Conservation (phyloP, 2,888 invertebrate species). For the Griposia aprilina region DNA sequence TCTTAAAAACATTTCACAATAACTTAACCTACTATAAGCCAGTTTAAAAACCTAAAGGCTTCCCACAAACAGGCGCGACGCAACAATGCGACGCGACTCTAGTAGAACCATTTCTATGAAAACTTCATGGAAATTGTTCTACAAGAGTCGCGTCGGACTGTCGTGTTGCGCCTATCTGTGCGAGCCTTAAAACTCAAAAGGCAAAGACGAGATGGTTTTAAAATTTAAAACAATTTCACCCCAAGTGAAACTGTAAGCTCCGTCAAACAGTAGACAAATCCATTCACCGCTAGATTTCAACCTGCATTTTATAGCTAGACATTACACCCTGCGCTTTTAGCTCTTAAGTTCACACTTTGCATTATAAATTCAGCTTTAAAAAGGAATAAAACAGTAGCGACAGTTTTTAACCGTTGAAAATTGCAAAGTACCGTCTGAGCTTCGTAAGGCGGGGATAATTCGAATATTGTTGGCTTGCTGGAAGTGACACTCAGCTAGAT, state of each 20-base stretch:
- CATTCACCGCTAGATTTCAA: constrained; percentile 36
- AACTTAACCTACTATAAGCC: background rate
- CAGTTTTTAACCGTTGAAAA: constrained; percentile 53
- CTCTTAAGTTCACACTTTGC: constrained; percentile 62
- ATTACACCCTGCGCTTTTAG: constrained; percentile 57
- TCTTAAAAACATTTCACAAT: background rate
- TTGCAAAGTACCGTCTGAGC: constrained; percentile 19
- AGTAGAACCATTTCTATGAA: too few species aligned
- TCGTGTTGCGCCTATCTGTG: too few species aligned
- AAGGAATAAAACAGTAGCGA: constrained; percentile 59
- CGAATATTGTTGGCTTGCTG: background rate
- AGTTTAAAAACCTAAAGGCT: background rate
- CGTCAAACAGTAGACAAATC: constrained; percentile 54
- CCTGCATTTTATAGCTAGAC: constrained; percentile 65
- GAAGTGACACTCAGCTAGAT: background rate
- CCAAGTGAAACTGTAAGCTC: constrained; percentile 39
- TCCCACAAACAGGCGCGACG: too few species aligned
- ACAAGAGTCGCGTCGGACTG: too few species aligned
- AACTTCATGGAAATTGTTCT: too few species aligned
- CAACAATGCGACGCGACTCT: too few species aligned
- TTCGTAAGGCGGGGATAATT: constrained; percentile 25
- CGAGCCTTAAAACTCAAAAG: background rate
- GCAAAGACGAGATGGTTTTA: constrained; percentile 13
- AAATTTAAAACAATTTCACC: constrained; percentile 34
- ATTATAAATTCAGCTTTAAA: constrained; percentile 63